phyloP scores from a whole-genome alignment of 2,888 invertebrate species.

The Netelia inedita region DNA sequence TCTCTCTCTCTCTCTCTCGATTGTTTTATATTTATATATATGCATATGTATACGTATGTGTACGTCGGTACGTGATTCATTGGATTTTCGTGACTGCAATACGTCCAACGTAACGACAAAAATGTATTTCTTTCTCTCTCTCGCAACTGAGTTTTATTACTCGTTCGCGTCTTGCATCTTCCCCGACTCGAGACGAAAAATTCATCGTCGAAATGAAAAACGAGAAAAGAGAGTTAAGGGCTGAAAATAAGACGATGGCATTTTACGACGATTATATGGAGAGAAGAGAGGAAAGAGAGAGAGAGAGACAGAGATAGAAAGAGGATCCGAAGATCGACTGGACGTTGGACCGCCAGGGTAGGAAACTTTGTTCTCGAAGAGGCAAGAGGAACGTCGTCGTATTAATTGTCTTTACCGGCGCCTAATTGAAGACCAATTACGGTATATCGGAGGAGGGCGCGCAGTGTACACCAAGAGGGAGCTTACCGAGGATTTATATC shows the following conservation, averaged over 20 bases:
- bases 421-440: constrained; percentile 76
- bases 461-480: constrained; percentile 17
- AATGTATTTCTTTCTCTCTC: constrained; percentile 34
- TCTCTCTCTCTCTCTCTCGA: constrained; percentile 23
- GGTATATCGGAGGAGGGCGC: constrained; percentile 60
- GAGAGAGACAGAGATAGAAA: constrained; percentile 46
- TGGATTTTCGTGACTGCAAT: constrained; percentile 72
- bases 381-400: constrained; percentile 64
- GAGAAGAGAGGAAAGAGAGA: neutral
- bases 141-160: constrained; percentile 28
- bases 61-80: constrained; percentile 66
- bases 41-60: constrained; percentile 11
- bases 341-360: constrained; percentile 36
- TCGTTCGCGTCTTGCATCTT: neutral
- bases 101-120: constrained; percentile 56
- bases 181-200: neutral
- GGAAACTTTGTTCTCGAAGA: constrained; percentile 36
- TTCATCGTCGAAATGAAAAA: neutral
- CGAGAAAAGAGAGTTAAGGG: too few relatives aligned
- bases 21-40: constrained; percentile 11
- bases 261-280: neutral
- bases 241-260: too few relatives aligned
- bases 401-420: constrained; percentile 74
- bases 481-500: constrained; percentile 1
- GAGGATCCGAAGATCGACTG: constrained; percentile 16